Conservation (phyloP, 2,888 invertebrate species). For the Machimus atricapillus region DNA sequence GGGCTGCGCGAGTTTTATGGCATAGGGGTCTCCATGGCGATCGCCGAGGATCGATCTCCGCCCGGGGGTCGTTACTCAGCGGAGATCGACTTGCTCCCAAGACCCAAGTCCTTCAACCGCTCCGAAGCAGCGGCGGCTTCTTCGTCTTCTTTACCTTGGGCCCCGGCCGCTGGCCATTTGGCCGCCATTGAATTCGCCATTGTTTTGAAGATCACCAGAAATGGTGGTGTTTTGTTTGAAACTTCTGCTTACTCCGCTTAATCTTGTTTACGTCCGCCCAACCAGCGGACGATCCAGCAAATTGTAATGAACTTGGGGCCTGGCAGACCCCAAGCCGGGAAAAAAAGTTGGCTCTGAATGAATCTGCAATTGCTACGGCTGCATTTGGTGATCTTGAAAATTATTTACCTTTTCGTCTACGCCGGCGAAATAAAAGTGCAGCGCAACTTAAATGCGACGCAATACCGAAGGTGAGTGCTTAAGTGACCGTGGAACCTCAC, state of each 20-base stretch:
- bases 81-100: not conserved
- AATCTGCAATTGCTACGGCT: not conserved
- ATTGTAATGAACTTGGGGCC: not conserved
- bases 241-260: not conserved
- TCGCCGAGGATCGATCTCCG: not conserved
- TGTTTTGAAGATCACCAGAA: not conserved
- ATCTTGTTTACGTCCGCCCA: not conserved
- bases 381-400: not conserved
- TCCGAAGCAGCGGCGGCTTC: not conserved
- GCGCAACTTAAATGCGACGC: not conserved
- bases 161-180: not conserved
- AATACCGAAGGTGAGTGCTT: not conserved
- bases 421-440: not conserved
- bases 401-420: not conserved
- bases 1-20: not conserved
- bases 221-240: not conserved
- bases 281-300: not conserved
- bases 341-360: not conserved
- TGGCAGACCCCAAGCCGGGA: not conserved
- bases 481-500: not conserved
- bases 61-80: not conserved
- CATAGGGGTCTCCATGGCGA: not conserved
- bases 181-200: not conserved
- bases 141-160: not conserved
- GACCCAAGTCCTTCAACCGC: not conserved